These are phyloP conservation scores for Papilio machaon DNA, from an alignment of 1,140 invertebrate species.

Conservation along the genomic window DNA sequence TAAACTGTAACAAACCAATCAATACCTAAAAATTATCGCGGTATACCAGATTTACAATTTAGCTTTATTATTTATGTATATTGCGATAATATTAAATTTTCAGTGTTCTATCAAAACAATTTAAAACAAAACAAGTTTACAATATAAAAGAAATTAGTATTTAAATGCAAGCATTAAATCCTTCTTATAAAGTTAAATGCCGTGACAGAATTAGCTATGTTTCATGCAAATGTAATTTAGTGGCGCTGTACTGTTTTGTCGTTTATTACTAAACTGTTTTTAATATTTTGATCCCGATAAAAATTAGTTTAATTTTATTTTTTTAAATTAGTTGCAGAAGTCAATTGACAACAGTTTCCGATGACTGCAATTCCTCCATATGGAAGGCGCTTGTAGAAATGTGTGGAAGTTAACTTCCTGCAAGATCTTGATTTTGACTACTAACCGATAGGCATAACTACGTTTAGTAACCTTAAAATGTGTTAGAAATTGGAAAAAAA, in stretches of 20 bases:
- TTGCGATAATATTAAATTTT: neutral
- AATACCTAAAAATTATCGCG: no score
- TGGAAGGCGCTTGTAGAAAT: no score
- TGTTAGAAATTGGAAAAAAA: no score
- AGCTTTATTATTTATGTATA: neutral
- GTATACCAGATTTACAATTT: neutral
- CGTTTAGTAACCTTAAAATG: no score
- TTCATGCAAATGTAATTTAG: slow-evolving; percentile 15
- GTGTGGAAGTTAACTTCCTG: no score
- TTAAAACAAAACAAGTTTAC: neutral
- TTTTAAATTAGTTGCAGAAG: no score
- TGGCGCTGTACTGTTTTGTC: neutral
- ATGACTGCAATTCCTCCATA: no score
- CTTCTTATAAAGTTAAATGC: neutral
- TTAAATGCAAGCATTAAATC: neutral
- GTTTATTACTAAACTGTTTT: neutral
- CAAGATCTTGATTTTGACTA: no score
- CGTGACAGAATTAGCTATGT: slow-evolving; percentile 15
- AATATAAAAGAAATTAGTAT: neutral
- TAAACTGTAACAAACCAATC: no score
- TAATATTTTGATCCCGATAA: neutral
- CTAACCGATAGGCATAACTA: no score
- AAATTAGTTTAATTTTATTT: neutral
- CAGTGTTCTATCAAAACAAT: neutral
- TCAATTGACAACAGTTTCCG: no score